A percentile compares a stretch with the other conserved stretches of the same genome.
phyloP scores from a whole-genome alignment of 2,888 invertebrate genomes.

The Asteroscopus sphinx region DNA sequence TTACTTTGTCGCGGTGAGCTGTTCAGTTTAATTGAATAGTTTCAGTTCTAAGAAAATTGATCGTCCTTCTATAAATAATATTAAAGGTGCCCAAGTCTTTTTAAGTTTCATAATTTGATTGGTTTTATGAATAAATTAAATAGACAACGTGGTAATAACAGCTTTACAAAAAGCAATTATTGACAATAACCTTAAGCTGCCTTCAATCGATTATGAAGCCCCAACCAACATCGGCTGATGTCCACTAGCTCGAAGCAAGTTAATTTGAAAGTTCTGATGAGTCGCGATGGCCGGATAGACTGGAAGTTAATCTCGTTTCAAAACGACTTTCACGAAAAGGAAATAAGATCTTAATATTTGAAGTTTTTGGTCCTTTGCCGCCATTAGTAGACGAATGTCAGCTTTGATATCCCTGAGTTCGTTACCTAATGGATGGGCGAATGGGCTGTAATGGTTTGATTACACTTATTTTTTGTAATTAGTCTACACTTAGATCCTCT shows the following conservation, averaged over 20 bases:
- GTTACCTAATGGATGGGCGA: constrained; percentile 36
- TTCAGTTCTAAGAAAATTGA: not conserved
- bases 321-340: constrained; percentile 57
- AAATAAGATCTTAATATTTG: constrained; percentile 60
- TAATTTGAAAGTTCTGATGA: constrained; percentile 55
- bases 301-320: constrained; percentile 53
- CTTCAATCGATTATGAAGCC: too few relatives aligned
- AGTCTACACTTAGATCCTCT: not conserved
- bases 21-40: constrained; percentile 3
- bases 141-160: not conserved
- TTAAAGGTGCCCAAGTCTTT: too few relatives aligned
- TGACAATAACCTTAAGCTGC: not conserved
- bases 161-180: not conserved
- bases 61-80: not conserved
- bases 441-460: constrained; percentile 26
- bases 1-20: not conserved
- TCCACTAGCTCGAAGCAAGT: constrained; percentile 31
- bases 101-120: too few relatives aligned
- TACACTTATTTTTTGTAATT: constrained; percentile 3
- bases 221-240: not conserved
- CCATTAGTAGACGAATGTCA: constrained; percentile 48
- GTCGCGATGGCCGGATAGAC: constrained; percentile 49
- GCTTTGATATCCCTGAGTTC: constrained; percentile 38
- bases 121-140: too few relatives aligned
- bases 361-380: constrained; percentile 44